phyloP scores from a whole-genome alignment of 2,113 vertebrate species.

The Pluvialis apricaria region DNA sequence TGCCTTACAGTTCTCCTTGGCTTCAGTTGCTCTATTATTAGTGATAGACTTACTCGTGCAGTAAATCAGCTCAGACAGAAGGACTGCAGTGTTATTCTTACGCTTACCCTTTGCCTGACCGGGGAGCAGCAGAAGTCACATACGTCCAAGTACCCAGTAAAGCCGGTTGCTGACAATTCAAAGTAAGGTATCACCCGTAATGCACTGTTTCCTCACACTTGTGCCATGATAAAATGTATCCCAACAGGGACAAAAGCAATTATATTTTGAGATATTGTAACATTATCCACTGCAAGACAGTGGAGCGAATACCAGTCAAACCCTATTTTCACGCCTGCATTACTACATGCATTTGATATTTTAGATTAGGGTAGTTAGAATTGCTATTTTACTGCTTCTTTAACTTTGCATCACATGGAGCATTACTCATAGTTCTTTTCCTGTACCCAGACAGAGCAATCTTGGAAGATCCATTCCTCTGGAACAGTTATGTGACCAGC shows the following conservation, averaged over 20 bases:
- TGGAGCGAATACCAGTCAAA: not conserved
- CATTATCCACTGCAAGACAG: not conserved
- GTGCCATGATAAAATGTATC: not conserved
- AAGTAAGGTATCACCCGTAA: not conserved
- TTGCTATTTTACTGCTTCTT: not conserved
- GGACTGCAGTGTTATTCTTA: not conserved
- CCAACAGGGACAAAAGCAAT: not conserved
- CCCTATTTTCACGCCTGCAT: not conserved
- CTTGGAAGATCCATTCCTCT: not conserved
- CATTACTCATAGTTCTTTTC: not conserved
- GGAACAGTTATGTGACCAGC: not conserved
- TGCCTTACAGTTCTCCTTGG: slow-evolving; percentile 7
- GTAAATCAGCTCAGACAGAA: slow-evolving; percentile 33
- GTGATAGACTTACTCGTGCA: not conserved
- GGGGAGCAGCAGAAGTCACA: not conserved
- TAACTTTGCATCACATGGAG: not conserved
- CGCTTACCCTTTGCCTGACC: not conserved
- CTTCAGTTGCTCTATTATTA: slow-evolving; percentile 30
- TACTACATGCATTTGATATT: not conserved
- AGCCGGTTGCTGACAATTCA: not conserved
- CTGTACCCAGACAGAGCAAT: not conserved
- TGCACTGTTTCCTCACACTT: not conserved
- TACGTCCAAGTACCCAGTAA: not conserved
- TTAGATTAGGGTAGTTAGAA: not conserved
- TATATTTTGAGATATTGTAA: not conserved